Conservation (phyloP, 2,797 vertebrate species). For the Gymnothorax javanicus region DNA sequence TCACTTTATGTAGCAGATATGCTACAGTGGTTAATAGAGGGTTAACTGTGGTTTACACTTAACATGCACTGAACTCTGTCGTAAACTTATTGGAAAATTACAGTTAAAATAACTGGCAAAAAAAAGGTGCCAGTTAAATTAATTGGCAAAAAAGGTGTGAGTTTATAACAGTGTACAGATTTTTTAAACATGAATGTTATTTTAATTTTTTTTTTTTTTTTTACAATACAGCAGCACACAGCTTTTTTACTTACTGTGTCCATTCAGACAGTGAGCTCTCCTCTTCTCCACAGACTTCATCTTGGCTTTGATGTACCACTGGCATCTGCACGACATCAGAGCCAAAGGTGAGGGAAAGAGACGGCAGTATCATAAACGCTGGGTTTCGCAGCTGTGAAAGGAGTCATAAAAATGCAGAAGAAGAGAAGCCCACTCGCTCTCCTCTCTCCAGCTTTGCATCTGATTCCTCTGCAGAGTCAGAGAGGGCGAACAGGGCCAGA, state of each 20-base stretch:
- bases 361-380: background rate
- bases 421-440: background rate
- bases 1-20: too few relatives aligned
- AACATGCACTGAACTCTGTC: too few relatives aligned
- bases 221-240: background rate
- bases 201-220: too few relatives aligned
- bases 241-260: slow-evolving; percentile 76
- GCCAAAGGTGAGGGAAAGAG: background rate
- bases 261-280: slow-evolving; percentile 88
- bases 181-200: too few relatives aligned
- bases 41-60: too few relatives aligned
- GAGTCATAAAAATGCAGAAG: background rate
- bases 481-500: background rate
- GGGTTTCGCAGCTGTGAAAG: background rate
- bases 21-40: too few relatives aligned
- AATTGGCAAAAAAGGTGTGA: too few relatives aligned
- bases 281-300: slow-evolving; percentile 98
- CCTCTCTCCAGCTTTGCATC: background rate
- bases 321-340: slow-evolving; percentile 81
- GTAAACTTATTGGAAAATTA: too few relatives aligned
- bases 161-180: too few relatives aligned
- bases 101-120: too few relatives aligned
- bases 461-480: background rate
- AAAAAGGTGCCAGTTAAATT: too few relatives aligned
- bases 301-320: slow-evolving; percentile 96